Evolutionary conservation across 2,113 vertebrate species (phyloP), one percentile per base, ranked within the genome.

Genomic region (Oncorhynchus clarkii): DNA sequence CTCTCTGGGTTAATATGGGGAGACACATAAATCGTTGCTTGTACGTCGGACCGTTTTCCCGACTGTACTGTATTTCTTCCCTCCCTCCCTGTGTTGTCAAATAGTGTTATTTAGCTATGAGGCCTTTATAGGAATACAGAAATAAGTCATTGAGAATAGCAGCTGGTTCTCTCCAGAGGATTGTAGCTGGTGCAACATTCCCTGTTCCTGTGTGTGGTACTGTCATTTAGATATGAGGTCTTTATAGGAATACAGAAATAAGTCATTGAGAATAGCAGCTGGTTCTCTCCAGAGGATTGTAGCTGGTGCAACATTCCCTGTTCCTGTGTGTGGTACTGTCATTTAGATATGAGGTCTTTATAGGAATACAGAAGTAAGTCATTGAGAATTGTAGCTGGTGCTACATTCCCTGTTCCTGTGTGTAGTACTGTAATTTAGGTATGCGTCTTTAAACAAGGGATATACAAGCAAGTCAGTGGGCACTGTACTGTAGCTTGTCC

Each of bases 1-100:
- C 80, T 78, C 72, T 29, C 54, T 73, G 75, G 75, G 75, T 27
- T 27, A 27, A 27, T 27, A 27, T 0, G 27, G 26, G 26, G 26
- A 26, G 26, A 1, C 26, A 26, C 26, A 26, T 27, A 27, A 27
- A 27, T 27, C 26, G 31, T 13, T 12, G 26, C 39, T 73, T 75
- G 76, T 4, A 26, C 26, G 1, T 27, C 49, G 14, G 49, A 64
- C 20, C 60, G 4, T 24, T 12, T 26, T 24, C 7, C 3, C 26
- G 2, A 14, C 26, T 16, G 64, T 54, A 54, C 51, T 54, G 51
- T 18, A 54, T 54, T 18, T 54, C 51, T 7, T 18, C 39, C 39
- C 39, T 45, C 51, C 51, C 51, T 45, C 51, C 7, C 59, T 22
- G 59, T 24, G 59, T 22, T 22, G 59, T 62, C n/a, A n/a, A 8